Base-by-base conservation (phyloP, 1,140 invertebrate species). In the Sarcophaga peregrina region DNA sequence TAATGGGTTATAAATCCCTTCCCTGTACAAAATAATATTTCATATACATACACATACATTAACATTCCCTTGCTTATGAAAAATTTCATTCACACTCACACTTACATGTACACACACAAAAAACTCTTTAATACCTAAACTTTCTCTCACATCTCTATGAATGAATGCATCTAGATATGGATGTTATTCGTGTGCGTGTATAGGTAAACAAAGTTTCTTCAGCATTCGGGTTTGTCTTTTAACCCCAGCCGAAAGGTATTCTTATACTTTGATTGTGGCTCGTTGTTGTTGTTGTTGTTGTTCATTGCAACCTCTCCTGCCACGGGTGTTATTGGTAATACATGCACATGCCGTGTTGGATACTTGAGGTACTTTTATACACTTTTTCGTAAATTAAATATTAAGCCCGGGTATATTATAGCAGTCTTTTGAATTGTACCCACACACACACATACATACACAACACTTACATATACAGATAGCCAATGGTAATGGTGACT, bases 361-460 rank as follows among this genome's bases (percentile, higher is more conserved):
- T n/a, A 62, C 11, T 62, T 62, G 54, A 7, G 54, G 54, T 62
- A 15, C 11, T 62, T 15, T 62, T 62, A 2, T 62, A 76, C 46
- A 52, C 75, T 78, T 37, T 37, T 37, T 9, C 25, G 47, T 78
- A 78, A 78, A 78, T 78, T 78, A 78, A 78, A 78, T 78, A 78
- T 78, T 50, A 78, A 78, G 47, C 75, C 75, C 25, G 10, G 75
- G 47, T 78, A 78, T 52, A 52, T 17, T 47, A 20, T 50, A 10
- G 25, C n/a, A n/a, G n/a, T n/a, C n/a, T n/a, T n/a, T n/a, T n/a
- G n/a, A n/a, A 8, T 78, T 78, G n/a, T 50, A 78, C 20, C 20
- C 74, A 37, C 25, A 37, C 25, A 37, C 25, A 1, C 25, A 37
- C 4, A 37, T 37, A 37, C 25, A 37, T n/a, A n/a, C n/a, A n/a